These are phyloP conservation scores for Aphidius ervi DNA, from an alignment of 1,140 invertebrate genomes.

Conservation along the genomic window DNA sequence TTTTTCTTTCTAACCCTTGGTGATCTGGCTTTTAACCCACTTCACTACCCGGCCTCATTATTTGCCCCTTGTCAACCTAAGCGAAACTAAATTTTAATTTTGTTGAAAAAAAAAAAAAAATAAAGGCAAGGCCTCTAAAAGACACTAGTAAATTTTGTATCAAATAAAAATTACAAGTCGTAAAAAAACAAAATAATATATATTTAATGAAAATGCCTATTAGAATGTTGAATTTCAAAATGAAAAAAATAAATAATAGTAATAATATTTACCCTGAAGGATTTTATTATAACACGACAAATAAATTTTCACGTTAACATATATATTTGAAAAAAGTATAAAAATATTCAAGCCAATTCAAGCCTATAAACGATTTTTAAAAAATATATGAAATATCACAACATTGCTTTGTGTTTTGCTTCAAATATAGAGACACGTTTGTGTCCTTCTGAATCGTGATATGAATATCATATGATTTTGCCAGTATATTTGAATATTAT, in stretches of 20 bases:
- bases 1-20: constrained; percentile 17
- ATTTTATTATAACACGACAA: too few species aligned
- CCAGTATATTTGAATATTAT: constrained; percentile 22
- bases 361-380: too few species aligned
- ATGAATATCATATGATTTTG: constrained; percentile 14
- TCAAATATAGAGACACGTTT: constrained; percentile 10
- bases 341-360: neutral
- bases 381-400: too few species aligned
- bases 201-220: too few species aligned
- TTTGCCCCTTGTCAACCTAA: constrained; percentile 9
- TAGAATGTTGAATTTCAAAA: neutral
- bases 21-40: constrained; percentile 19
- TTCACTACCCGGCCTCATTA: constrained; percentile 10
- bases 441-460: constrained; percentile 19
- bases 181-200: too few species aligned
- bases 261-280: too few species aligned
- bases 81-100: constrained; percentile 24
- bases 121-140: neutral
- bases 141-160: constrained; percentile 8
- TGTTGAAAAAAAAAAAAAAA: neutral
- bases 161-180: neutral
- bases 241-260: neutral
- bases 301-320: too few species aligned
- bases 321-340: constrained; percentile 1
- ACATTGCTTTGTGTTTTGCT: neutral